These are phyloP conservation scores for Mythimna ferrago DNA, from an alignment of 2,888 invertebrate species.

Conservation along the genomic window DNA sequence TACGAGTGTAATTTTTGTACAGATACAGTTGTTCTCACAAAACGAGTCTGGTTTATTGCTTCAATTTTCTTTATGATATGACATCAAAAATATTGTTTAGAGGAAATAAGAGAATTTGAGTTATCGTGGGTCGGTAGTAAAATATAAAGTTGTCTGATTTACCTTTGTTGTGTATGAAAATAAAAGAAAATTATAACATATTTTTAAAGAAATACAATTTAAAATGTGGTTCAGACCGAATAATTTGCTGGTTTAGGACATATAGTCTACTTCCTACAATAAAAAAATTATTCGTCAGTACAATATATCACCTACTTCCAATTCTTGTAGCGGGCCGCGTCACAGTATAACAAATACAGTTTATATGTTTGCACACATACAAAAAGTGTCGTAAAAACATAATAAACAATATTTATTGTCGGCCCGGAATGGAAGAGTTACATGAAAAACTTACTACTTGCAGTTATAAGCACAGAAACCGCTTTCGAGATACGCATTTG, in stretches of 20 bases:
- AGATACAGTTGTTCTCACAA: constrained; percentile 27
- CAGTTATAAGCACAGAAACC: constrained; percentile 77
- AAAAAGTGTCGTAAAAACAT: constrained; percentile 38
- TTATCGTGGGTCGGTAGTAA: constrained; percentile 33
- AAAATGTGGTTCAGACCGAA: neutral
- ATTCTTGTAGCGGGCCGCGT: neutral
- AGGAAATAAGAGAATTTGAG: constrained; percentile 33
- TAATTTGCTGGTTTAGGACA: constrained; percentile 1
- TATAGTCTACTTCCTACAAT: neutral
- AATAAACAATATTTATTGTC: constrained; percentile 41
- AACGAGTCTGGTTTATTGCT: constrained; percentile 44
- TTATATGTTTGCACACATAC: constrained; percentile 24
- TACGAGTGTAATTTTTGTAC: constrained; percentile 19
- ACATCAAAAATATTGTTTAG: constrained; percentile 41
- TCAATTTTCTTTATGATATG: constrained; percentile 46
- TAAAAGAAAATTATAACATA: constrained; percentile 13
- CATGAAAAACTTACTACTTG: constrained; percentile 63
- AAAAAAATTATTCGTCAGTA: neutral
- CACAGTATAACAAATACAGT: constrained; percentile 16
- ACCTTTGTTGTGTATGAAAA: constrained; percentile 6
- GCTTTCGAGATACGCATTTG: constrained; percentile 82
- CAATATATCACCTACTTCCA: constrained; percentile 3
- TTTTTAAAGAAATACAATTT: neutral
- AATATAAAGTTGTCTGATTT: constrained; percentile 17
- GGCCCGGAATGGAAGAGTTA: constrained; percentile 75